Conservation (phyloP, 2,113 vertebrate genomes). For the Sula dactylatra region DNA sequence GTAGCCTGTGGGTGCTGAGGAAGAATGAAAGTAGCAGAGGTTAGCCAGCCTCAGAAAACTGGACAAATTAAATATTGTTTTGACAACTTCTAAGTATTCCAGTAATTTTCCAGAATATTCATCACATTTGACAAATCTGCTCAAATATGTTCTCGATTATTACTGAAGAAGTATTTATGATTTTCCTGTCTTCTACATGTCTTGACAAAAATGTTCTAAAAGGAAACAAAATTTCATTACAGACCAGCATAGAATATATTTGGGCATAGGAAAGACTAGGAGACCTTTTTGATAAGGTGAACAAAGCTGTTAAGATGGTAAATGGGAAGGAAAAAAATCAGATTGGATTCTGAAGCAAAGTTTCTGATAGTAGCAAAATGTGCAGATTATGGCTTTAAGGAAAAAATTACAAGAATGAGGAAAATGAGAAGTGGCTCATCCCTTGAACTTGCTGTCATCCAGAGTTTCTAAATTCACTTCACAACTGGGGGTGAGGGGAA, state of each 20-base stretch:
- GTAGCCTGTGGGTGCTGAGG: background rate
- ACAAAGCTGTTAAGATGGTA: background rate
- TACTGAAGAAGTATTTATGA: background rate
- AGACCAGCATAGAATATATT: background rate
- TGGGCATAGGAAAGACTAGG: background rate
- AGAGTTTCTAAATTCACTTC: slow-evolving; percentile 25
- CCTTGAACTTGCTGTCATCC: slow-evolving; percentile 27
- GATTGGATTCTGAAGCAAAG: background rate
- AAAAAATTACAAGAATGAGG: slow-evolving; percentile 4
- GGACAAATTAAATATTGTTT: background rate
- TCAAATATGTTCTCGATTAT: background rate
- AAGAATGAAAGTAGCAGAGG: background rate
- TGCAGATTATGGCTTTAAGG: background rate
- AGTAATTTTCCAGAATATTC: background rate
- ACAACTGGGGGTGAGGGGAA: background rate
- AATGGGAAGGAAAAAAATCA: background rate
- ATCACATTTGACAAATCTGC: background rate
- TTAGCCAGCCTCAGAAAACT: background rate
- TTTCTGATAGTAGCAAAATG: background rate
- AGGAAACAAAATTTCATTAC: background rate
- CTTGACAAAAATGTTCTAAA: background rate
- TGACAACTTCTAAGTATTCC: background rate
- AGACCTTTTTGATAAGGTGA: background rate
- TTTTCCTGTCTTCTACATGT: background rate
- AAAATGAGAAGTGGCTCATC: background rate